phyloP scores from a whole-genome alignment of 2,888 invertebrate species.

The Sphaeridia pumilis region DNA sequence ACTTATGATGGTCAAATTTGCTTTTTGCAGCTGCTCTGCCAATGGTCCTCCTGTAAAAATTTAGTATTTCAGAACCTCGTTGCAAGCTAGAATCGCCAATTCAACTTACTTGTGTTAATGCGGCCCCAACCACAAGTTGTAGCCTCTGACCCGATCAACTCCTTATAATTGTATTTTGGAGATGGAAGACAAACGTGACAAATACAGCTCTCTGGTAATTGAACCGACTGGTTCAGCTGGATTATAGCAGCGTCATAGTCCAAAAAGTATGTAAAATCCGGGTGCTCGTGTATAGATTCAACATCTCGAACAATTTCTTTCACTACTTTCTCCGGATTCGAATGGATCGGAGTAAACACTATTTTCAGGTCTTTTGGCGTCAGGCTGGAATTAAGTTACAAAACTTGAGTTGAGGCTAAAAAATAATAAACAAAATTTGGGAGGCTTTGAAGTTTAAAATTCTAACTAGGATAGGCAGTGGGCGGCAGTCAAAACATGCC shows the following conservation, averaged over 20 bases:
- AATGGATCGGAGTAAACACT: background rate
- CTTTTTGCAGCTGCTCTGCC: background rate
- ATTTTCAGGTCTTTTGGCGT: background rate
- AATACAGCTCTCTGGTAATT: background rate
- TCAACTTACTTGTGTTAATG: background rate
- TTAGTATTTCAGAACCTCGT: no score
- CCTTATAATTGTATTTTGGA: background rate
- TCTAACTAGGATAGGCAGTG: slow-evolving; percentile 39
- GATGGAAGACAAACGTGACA: background rate
- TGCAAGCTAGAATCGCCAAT: no score
- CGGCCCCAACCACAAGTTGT: background rate
- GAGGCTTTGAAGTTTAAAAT: no score
- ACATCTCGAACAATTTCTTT: background rate
- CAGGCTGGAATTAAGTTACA: background rate
- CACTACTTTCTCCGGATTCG: background rate
- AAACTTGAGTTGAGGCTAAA: background rate
- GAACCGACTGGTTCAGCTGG: background rate
- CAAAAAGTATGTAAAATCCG: background rate
- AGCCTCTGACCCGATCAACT: background rate
- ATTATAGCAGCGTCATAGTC: background rate
- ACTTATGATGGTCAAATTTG: background rate
- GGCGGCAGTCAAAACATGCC: slow-evolving; percentile 41
- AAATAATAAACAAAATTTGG: no score
- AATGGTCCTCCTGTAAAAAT: background rate
- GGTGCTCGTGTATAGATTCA: background rate